Conservation (phyloP, 2,888 invertebrate genomes). For the Dolichomitus sp. region DNA sequence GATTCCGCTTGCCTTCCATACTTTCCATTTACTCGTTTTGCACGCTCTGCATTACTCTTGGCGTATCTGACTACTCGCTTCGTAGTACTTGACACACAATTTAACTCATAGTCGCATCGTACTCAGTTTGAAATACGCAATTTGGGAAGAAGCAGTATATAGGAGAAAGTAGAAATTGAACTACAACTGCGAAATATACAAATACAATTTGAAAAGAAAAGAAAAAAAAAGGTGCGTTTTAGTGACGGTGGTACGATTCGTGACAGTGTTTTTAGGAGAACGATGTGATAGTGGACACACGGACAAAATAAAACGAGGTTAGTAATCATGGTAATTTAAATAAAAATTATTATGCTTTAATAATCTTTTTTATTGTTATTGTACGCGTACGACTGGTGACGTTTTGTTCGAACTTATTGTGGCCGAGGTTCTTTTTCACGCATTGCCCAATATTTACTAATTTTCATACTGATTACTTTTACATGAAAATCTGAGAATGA, state of each 20-base stretch:
- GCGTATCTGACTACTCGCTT: background rate
- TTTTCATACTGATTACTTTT: no score
- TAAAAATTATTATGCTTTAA: background rate
- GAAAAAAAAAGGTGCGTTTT: conserved; percentile 48
- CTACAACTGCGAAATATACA: background rate
- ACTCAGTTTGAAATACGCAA: background rate
- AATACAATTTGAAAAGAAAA: background rate
- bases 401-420: no score
- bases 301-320: conserved; percentile 67
- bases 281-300: conserved; percentile 73
- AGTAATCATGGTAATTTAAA: conserved; percentile 21
- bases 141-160: background rate
- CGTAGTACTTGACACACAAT: no score
- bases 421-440: no score
- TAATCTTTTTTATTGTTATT: background rate
- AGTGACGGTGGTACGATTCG: conserved; percentile 45
- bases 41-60: background rate
- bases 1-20: conserved; percentile 61
- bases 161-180: background rate
- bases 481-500: no score
- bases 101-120: no score
- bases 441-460: no score
- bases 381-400: no score
- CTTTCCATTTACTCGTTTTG: conserved; percentile 45
- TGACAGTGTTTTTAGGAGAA: conserved; percentile 69